Base-by-base conservation (phyloP, 1,140 invertebrate genomes). In the Radopholus similis region DNA sequence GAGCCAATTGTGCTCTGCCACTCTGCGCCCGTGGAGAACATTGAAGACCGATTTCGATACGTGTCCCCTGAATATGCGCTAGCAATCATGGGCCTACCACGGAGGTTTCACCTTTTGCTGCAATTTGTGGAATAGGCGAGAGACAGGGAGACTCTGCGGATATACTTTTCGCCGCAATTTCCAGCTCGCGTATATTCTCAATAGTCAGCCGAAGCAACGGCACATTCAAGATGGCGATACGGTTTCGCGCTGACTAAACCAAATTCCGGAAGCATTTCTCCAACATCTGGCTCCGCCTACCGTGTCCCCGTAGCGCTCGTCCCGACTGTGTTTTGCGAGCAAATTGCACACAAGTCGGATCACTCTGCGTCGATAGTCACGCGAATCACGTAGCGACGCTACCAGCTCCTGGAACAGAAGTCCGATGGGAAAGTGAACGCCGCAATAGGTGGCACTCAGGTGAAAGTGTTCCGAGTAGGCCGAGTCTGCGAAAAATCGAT, bases 281-380 rank as follows among this genome's bases (percentile, higher is more conserved):
- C n/a, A 47, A 18, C 26, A 21, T 5, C 26, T n/a, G 40, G 1
- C 15, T 26, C 26, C 18, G 77, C 76, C 74, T 76, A 87, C 87
- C 74, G 84, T 83, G 58, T 83, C 77, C 47, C 83, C 87, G 83
- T 94, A 96, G 66, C 93, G 85, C 80, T 92, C 90, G 84, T 97
- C 94, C 77, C 92, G 87, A 74, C 94, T 90, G 84, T 97, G 94
- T 83, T 96, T 96, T 0, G 91, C 91, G 51, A 96, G 84, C 65
- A 94, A 83, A 84, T 93, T 90, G 66, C 91, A 86, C 28, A 96
- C 85, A 13, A 91, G 89, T 26, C 84, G 84, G 62, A 96, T 86
- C 0, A 92, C 90, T 37, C 88, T 85, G 68, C 89, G 88, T 4
- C 93, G 86, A 62, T 93, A 89, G 69, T 90, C 88, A 3, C 88